phyloP scores from a whole-genome alignment of 2,113 vertebrate genomes.

The Anolis sagrei region DNA sequence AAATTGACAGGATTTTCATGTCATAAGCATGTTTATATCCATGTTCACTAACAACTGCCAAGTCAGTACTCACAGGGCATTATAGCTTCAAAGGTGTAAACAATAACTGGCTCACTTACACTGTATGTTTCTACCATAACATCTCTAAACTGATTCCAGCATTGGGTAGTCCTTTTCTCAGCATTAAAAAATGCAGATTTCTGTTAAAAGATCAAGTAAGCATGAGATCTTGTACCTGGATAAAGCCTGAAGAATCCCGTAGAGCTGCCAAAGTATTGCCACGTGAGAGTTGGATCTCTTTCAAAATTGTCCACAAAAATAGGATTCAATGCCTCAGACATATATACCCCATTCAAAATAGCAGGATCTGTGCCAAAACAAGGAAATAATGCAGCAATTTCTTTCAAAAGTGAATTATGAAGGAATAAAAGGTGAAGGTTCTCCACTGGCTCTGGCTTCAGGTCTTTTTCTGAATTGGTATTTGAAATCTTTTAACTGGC shows the following conservation, averaged over 20 bases:
- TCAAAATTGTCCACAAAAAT: slow-evolving; percentile 93
- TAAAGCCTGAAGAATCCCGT: slow-evolving; percentile 97
- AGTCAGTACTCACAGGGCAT: neutral
- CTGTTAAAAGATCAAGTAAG: fast-evolving
- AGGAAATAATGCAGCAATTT: neutral
- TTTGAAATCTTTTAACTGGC: neutral
- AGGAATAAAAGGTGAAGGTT: neutral
- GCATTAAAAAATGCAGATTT: neutral
- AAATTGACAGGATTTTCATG: neutral
- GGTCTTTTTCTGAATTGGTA: neutral
- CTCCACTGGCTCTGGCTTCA: neutral
- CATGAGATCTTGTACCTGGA: slow-evolving; percentile 79
- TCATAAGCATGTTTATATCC: neutral
- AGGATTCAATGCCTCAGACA: slow-evolving; percentile 94
- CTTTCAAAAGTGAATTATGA: neutral
- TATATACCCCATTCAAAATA: slow-evolving; percentile 92
- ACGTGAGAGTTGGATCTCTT: slow-evolving; percentile 92
- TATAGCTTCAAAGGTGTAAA: neutral
- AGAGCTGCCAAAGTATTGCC: slow-evolving; percentile 98
- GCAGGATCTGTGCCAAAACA: slow-evolving; percentile 80
- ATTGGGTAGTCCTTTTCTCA: fast-evolving
- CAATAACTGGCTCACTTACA: neutral
- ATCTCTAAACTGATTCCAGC: neutral
- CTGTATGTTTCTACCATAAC: neutral
- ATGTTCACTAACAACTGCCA: neutral